Evolutionary conservation across 2,888 invertebrate species (phyloP).

Genomic region (Pyralis farinalis): DNA sequence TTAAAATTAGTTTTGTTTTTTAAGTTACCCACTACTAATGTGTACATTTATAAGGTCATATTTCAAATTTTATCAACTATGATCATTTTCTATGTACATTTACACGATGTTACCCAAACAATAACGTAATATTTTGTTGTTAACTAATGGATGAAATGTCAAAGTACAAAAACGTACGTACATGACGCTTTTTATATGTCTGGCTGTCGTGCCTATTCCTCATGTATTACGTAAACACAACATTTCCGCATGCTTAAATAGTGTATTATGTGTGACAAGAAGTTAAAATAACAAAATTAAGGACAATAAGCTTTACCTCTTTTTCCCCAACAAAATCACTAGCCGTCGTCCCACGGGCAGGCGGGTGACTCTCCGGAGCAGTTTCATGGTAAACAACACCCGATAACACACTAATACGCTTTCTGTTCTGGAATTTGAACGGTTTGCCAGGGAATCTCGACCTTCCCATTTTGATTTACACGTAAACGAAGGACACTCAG

Average conservation of each 20-base stretch:
- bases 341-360: slow-evolving; percentile 64
- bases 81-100: too few species aligned
- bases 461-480: slow-evolving; percentile 86
- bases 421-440: slow-evolving; percentile 92
- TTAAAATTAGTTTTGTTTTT: slow-evolving; percentile 1
- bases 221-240: slow-evolving; percentile 74
- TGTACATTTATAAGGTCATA: too few species aligned
- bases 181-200: slow-evolving; percentile 33
- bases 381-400: slow-evolving; percentile 79
- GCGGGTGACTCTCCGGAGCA: slow-evolving; percentile 66
- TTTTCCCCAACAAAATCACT: slow-evolving; percentile 74
- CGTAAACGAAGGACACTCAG: slow-evolving; percentile 79
- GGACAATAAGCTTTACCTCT: slow-evolving; percentile 57
- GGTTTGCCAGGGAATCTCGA: slow-evolving; percentile 94
- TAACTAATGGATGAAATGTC: slow-evolving; percentile 58
- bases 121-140: slow-evolving; percentile 56
- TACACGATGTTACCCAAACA: too few species aligned
- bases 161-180: slow-evolving; percentile 38
- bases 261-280: slow-evolving; percentile 23
- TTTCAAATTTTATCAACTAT: too few species aligned
- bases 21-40: too few species aligned
- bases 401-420: slow-evolving; percentile 90
- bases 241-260: slow-evolving; percentile 39
- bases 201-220: slow-evolving; percentile 41
- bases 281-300: slow-evolving; percentile 10